Conservation (phyloP, 2,888 invertebrate genomes). For the Rotaria sp. region DNA sequence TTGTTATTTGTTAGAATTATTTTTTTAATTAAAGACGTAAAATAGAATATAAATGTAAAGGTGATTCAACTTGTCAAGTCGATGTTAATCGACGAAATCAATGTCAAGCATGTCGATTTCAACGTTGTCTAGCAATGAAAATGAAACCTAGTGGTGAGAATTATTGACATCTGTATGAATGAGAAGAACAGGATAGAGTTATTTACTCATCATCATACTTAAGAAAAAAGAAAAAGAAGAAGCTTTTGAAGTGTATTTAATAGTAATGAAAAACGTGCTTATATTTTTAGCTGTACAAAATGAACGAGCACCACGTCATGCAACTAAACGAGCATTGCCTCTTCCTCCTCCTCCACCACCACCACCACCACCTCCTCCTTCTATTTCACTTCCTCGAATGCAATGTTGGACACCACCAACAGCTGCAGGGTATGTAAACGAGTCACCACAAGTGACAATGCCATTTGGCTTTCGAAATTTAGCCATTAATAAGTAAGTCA, state of each 20-base stretch:
- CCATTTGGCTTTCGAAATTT: slow-evolving; percentile 3
- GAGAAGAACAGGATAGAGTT: neutral
- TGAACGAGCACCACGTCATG: slow-evolving; percentile 28
- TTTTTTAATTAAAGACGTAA: slow-evolving; percentile 59
- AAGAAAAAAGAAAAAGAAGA: neutral
- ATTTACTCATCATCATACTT: slow-evolving; percentile 13
- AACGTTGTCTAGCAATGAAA: slow-evolving; percentile 79
- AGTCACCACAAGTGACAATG: neutral
- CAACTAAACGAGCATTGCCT: neutral
- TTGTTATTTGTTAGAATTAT: slow-evolving; percentile 28
- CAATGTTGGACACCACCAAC: slow-evolving; percentile 9
- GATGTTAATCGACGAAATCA: slow-evolving; percentile 85
- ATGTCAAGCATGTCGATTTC: slow-evolving; percentile 85
- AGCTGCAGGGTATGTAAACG: neutral
- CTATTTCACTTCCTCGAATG: neutral
- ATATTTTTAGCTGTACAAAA: neutral
- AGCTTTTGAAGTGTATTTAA: slow-evolving; percentile 12
- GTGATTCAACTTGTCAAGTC: slow-evolving; percentile 75
- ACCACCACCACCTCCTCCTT: neutral
- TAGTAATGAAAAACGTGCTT: slow-evolving; percentile 16
- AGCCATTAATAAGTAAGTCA: neutral
- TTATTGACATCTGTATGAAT: neutral
- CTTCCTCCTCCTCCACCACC: neutral
- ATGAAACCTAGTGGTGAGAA: slow-evolving; percentile 84
- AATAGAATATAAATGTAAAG: slow-evolving; percentile 83